phyloP scores from a whole-genome alignment of 2,888 invertebrate genomes.

The Calameuta pallipes region DNA sequence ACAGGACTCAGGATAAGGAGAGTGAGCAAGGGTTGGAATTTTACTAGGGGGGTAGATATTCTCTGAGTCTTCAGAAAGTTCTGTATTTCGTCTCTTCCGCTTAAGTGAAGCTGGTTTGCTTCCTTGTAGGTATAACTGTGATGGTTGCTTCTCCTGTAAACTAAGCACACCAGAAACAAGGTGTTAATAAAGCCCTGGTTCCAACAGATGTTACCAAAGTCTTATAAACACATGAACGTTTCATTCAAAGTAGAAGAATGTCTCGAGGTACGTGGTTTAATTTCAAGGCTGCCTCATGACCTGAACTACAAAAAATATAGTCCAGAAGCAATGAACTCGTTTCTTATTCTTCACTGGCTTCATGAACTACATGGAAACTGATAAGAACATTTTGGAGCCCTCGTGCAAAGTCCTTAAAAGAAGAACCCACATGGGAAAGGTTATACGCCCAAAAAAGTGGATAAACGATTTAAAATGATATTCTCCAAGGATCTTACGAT shows the following conservation, averaged over 20 bases:
- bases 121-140: slow-evolving; percentile 52
- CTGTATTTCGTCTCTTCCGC: slow-evolving; percentile 58
- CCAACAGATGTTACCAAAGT: background rate
- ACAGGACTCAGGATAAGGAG: slow-evolving; percentile 46
- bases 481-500: background rate
- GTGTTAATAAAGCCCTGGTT: background rate
- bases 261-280: background rate
- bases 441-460: background rate
- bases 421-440: background rate
- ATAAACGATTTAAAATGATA: background rate
- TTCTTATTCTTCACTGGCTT: background rate
- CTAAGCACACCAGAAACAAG: slow-evolving; percentile 32
- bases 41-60: slow-evolving; percentile 63
- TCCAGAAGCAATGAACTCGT: background rate
- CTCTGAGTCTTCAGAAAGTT: slow-evolving; percentile 59
- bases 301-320: background rate
- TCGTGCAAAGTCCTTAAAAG: background rate
- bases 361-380: background rate
- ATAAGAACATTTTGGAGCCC: background rate
- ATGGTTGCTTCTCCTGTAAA: slow-evolving; percentile 56
- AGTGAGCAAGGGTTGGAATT: slow-evolving; percentile 45
- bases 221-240: background rate
- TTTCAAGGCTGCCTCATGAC: background rate
- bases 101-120: slow-evolving; percentile 52
- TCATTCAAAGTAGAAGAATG: background rate